Percentiles rank a stretch among this genome's conserved stretches.
These are phyloP conservation scores for Chymomyza caudatula DNA, from an alignment of 2,888 invertebrate species.

Conservation along the genomic window DNA sequence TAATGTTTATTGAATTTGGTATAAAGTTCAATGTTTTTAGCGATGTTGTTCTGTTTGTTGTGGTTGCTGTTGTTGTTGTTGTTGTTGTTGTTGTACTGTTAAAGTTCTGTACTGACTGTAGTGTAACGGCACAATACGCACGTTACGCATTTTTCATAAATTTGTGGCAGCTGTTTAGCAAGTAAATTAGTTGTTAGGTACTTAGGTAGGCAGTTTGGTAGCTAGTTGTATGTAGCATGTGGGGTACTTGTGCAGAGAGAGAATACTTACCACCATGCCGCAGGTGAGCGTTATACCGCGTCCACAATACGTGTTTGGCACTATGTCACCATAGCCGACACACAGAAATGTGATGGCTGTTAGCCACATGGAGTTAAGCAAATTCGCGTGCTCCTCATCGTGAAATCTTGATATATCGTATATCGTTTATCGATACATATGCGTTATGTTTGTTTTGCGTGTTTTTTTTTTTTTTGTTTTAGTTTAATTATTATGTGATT, in stretches of 20 bases:
- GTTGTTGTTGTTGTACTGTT: slow-evolving; percentile 29
- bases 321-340: slow-evolving; percentile 99
- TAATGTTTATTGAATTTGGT: neutral
- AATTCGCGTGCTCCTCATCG: slow-evolving; percentile 98
- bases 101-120: no score
- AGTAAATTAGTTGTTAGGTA: slow-evolving; percentile 10
- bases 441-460: slow-evolving; percentile 25
- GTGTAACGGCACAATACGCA: no score
- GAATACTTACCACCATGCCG: slow-evolving; percentile 97
- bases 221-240: slow-evolving; percentile 10
- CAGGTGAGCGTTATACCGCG: slow-evolving; percentile 98
- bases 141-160: no score
- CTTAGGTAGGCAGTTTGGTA: slow-evolving; percentile 4
- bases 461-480: slow-evolving; percentile 19
- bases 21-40: neutral
- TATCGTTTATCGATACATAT: slow-evolving; percentile 3
- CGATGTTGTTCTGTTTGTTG: slow-evolving; percentile 21
- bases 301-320: slow-evolving; percentile 99
- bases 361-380: slow-evolving; percentile 99
- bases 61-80: slow-evolving; percentile 19
- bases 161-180: no score
- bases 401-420: slow-evolving; percentile 86
- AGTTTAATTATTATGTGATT: neutral
- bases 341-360: slow-evolving; percentile 99
- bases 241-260: slow-evolving; percentile 69